Conservation (phyloP, 2,888 invertebrate genomes). For the Lapara coniferarum region DNA sequence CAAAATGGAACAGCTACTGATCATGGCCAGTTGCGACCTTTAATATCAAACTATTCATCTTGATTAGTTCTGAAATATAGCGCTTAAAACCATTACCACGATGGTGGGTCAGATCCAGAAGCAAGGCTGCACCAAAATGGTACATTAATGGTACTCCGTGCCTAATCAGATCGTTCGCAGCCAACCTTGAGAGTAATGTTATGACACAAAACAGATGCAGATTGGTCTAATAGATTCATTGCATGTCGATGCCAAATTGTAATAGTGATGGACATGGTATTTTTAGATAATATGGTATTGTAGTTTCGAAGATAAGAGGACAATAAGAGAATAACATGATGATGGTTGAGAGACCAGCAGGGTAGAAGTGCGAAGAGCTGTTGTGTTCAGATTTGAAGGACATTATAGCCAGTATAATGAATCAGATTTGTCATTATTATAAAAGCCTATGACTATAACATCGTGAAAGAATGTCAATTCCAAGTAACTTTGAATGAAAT, state of each 20-base stretch:
- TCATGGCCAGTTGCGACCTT: too few species aligned
- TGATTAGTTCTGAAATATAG: too few species aligned
- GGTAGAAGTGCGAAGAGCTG: too few species aligned
- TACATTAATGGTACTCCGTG: neutral
- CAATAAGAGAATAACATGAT: too few species aligned
- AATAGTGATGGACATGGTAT: neutral
- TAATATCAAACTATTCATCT: too few species aligned
- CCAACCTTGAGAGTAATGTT: conserved; percentile 7
- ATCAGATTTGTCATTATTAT: too few species aligned
- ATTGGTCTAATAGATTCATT: conserved; percentile 17
- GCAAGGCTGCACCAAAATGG: neutral
- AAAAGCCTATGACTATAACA: neutral
- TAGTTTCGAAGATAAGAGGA: neutral
- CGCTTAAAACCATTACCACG: neutral
- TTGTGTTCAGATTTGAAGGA: too few species aligned
- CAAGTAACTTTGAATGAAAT: too few species aligned
- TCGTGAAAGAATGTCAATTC: too few species aligned
- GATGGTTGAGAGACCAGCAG: too few species aligned
- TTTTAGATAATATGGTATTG: neutral
- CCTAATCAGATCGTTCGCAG: conserved; percentile 4
- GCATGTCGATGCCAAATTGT: conserved; percentile 15
- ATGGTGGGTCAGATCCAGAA: neutral
- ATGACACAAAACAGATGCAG: conserved; percentile 10
- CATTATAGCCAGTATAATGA: too few species aligned
- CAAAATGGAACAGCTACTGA: too few species aligned